Evolutionary conservation across 2,888 invertebrate genomes (phyloP), one percentile per base, ranked within the genome.

Genomic region (Lochmaea crataegi): DNA sequence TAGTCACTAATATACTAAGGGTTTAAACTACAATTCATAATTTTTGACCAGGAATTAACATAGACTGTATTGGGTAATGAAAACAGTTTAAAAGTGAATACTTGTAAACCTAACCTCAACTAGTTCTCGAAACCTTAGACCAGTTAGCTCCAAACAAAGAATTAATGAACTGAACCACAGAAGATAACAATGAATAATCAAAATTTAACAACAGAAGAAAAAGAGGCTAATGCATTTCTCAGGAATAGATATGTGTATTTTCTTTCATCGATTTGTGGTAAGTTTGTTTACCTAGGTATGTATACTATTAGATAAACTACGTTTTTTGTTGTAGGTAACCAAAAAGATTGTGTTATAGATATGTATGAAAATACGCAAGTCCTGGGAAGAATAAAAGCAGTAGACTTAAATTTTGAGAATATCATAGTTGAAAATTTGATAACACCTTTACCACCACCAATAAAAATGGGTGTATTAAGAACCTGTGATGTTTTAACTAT

Each of bases 331-430:
- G 68, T 75, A 83, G 82, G 76, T 56, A 68, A 38, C 16, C 72
- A 82, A 10, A 79, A 82, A 72, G 60, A 77, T 32, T 83, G 84
- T 67, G 75, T 80, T 53, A 77, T 85, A 6, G 77, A 75, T 11
- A 83, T 86, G 84, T 81, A 80, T 73, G 84, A 85, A 75, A 82
- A 83, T 68, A 84, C 82, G 9, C 73, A 80, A 65, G 82, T 85
- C n/a, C 78, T 75, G 32, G 83, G 82, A 60, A 79, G 78, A 41
- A 76, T 85, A 48, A 83, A 82, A 76, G 84, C 84, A 18, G 81
- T 85, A 60, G 84, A 86, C 77, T 77, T 81, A 11, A 69, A 82
- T 75, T 83, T 84, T 78, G 81, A 85, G 74, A 83, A 84, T 74
- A 73, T 86, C n/a, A 69, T 85, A 26, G 84, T 85, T 1, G 84